Base-by-base conservation (phyloP, 2,888 invertebrate genomes). In the Deilephila elpenor region DNA sequence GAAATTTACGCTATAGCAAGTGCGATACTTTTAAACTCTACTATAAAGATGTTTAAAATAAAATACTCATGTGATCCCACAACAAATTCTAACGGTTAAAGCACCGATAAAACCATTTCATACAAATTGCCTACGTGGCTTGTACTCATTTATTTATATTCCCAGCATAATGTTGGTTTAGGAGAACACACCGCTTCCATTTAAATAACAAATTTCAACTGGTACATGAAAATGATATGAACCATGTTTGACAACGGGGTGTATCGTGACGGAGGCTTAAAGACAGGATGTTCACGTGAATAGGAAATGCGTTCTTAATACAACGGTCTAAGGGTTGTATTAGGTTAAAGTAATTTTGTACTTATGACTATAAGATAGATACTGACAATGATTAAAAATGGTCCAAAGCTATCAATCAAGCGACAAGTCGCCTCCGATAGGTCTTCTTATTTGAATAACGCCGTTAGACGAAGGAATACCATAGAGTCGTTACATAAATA, bases 371-470 rank as follows among this genome's bases (percentile, higher is more conserved):
- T 67, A 25, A 25, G 25, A 77, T 74, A 71, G 71, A 75, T 77
- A 76, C 70, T 74, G 72, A 74, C 77, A 85, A 89, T 91, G 91
- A 94, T 93, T 93, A 93, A 93, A 93, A 93, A 91, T 89, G 87
- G 88, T 88, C 86, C 81, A 82, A 81, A 87, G 88, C 89, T 84
- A 93, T 94, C 94, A 89, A 94, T 94, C 93, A 94, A 88, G 82
- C 84, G 89, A 89, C 89, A 86, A 88, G 89, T 90, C 88, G 86
- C 84, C 83, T 83, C 84, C 86, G 88, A 88, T 90, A 88, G 85
- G 85, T 87, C 82, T 86, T 86, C 91, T 91, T 91, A 92, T 93
- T 93, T 93, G 89, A 91, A 93, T 93, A 92, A 87, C 84, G 84
- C 77, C 82, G 77, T 80, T 76, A 73, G 76, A 72, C 83, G 75